Base-by-base conservation (phyloP, 2,888 invertebrate genomes). In the Diaphora mendica region DNA sequence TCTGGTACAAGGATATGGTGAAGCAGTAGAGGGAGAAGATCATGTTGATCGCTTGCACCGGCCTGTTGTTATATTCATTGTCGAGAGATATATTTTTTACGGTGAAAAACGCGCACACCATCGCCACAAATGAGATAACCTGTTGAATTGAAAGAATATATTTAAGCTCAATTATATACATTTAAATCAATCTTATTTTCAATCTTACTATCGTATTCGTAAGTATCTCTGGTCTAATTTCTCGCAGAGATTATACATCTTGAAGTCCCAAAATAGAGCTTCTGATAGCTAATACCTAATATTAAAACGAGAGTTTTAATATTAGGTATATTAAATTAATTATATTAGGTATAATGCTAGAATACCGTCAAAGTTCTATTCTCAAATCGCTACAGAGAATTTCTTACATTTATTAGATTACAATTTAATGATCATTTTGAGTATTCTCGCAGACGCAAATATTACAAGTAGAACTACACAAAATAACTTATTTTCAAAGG, bases 1-100 rank as follows among this genome's bases (percentile, higher is more conserved):
- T 84, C 80, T 93, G 91, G 71, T 93, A 94, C 9, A 83, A 1
- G 0, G 92, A 90, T 11, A 91, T 75, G 33, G 86, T 82, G 13
- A 80, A 76, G 2, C 86, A 77, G 30, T 90, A 89, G 5, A 93
- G 75, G 0, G 86, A 82, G 35, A 91, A 88, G 7, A 94, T 75
- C 33, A 91, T 71, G 51, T 91, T 85, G 3, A 87, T 74, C 0
- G 91, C 91, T 1, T 75, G 26, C 0, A 86, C 30, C 0, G 92
- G 88, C 0, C 84, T 75, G 1, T 70, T 77, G 70, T 89, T 89
- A 71, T 77, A 86, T 0, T 62, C 17, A 0, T 68, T 71, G 0
- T 80, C 77, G 0, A 76, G 33, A 0, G 68, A 13, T 15, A 79
- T 66, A 3, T 70, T 39, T 0, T 51, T 15, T 1, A 89, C 13